phyloP scores from a whole-genome alignment of 2,888 invertebrate species.

The Scrobipalpa costella region DNA sequence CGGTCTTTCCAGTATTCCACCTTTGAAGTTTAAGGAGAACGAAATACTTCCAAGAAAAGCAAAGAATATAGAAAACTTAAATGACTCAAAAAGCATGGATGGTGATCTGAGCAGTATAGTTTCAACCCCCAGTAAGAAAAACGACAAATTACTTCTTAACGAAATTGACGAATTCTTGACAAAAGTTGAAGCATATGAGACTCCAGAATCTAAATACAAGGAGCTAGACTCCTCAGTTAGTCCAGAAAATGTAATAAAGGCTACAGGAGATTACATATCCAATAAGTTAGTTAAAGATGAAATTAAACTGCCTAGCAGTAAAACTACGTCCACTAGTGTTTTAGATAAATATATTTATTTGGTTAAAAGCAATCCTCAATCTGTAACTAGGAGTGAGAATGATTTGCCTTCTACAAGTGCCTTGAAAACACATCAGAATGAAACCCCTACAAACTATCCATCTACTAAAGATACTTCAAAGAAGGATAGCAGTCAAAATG shows the following conservation, averaged over 20 bases:
- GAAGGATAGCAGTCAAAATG: background rate
- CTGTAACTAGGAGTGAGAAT: conserved; percentile 44
- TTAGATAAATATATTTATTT: conserved; percentile 75
- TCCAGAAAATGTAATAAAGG: conserved; percentile 68
- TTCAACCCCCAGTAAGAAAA: conserved; percentile 71
- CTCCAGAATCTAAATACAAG: conserved; percentile 60
- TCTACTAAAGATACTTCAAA: conserved; percentile 12
- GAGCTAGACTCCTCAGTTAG: conserved; percentile 44
- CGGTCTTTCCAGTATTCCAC: conserved; percentile 45
- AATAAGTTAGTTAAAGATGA: conserved; percentile 61
- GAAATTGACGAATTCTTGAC: conserved; percentile 77
- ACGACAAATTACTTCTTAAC: conserved; percentile 67
- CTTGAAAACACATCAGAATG: conserved; percentile 36
- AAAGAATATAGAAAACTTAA: conserved; percentile 38
- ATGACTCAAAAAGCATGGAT: conserved; percentile 71
- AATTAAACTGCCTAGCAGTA: conserved; percentile 62
- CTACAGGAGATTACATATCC: conserved; percentile 66
- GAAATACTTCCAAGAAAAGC: conserved; percentile 27
- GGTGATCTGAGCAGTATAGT: conserved; percentile 73
- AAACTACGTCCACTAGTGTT: conserved; percentile 57
- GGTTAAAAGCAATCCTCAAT: conserved; percentile 56
- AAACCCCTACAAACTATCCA: conserved; percentile 34
- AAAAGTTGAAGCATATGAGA: conserved; percentile 71
- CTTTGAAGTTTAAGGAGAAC: conserved; percentile 44
- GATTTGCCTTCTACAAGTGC: conserved; percentile 35